A percentile compares a stretch with the other conserved stretches of the same genome.
Evolutionary conservation across 2,113 vertebrate genomes (phyloP).

Genomic region (Phycodurus eques): DNA sequence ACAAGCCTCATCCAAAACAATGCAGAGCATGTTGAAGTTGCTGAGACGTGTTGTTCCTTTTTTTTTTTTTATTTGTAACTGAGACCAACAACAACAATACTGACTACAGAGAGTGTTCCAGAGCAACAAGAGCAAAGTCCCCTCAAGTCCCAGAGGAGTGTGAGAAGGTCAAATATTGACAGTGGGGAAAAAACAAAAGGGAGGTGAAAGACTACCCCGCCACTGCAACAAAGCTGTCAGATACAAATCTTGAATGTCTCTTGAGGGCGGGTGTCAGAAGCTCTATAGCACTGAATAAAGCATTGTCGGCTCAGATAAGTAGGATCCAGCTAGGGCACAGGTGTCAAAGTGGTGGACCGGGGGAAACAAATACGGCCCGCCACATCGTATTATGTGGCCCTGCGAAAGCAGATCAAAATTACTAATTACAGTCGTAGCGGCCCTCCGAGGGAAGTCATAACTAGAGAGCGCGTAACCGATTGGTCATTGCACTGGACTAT

Average conservation of each 20-base stretch:
- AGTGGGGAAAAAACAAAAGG: slow-evolving; percentile 43
- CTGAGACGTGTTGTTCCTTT: not conserved
- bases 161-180: slow-evolving; percentile 33
- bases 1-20: not conserved
- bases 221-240: slow-evolving; percentile 21
- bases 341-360: too few species aligned
- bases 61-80: too few species aligned
- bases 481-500: too few species aligned
- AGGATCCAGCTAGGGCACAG: slow-evolving; percentile 37
- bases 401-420: too few species aligned
- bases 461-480: too few species aligned
- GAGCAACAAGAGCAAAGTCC: slow-evolving; percentile 12
- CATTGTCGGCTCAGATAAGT: slow-evolving; percentile 63
- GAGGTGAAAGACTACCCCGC: slow-evolving; percentile 27
- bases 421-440: too few species aligned
- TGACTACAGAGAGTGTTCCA: slow-evolving; percentile 8
- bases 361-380: too few species aligned
- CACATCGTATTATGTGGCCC: too few species aligned
- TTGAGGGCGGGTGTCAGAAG: slow-evolving; percentile 48
- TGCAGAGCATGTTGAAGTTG: not conserved
- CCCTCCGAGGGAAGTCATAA: too few species aligned
- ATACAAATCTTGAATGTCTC: slow-evolving; percentile 62
- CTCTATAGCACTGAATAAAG: slow-evolving; percentile 57
- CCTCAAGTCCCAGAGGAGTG: slow-evolving; percentile 12
- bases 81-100: not conserved